Percentiles rank a stretch among this genome's conserved stretches.
Evolutionary conservation across 1,140 invertebrate species (phyloP).

Genomic region (Batillaria attramentaria): DNA sequence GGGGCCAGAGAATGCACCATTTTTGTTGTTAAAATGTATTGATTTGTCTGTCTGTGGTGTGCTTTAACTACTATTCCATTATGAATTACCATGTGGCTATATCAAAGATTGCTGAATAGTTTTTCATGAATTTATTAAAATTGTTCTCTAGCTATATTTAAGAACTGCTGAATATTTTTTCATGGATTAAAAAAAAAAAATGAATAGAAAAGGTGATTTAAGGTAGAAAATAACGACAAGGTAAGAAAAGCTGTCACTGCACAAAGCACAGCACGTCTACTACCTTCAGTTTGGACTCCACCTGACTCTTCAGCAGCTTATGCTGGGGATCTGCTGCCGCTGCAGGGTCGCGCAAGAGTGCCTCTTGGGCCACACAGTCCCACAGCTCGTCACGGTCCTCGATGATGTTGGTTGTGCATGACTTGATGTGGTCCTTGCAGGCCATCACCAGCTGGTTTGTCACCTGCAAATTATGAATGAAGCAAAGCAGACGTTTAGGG

Average conservation of each 20-base stretch:
- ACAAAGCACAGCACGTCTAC: conserved; percentile 27
- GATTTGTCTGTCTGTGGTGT: too few relatives aligned
- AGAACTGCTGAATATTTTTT: too few relatives aligned
- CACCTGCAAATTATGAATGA: conserved; percentile 47
- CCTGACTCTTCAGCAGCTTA: conserved; percentile 56
- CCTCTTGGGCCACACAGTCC: conserved; percentile 63
- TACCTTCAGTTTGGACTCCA: conserved; percentile 65
- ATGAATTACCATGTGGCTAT: too few relatives aligned
- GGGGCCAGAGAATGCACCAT: too few relatives aligned
- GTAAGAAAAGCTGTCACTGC: conserved; percentile 20
- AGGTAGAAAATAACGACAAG: not conserved
- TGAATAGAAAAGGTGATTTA: too few relatives aligned
- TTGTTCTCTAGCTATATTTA: too few relatives aligned
- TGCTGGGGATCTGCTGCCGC: conserved; percentile 55
- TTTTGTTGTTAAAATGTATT: too few relatives aligned
- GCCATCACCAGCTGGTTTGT: conserved; percentile 70
- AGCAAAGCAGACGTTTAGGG: too few relatives aligned
- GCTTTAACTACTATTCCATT: too few relatives aligned
- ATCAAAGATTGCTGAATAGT: too few relatives aligned
- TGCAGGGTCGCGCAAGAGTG: conserved; percentile 50
- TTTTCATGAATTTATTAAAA: too few relatives aligned
- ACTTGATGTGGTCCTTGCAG: conserved; percentile 70
- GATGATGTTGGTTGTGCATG: conserved; percentile 54
- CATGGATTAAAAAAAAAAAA: too few relatives aligned
- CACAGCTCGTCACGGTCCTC: conserved; percentile 67